Conservation (phyloP, 2,113 vertebrate species). For the Dolichotis patagonum region DNA sequence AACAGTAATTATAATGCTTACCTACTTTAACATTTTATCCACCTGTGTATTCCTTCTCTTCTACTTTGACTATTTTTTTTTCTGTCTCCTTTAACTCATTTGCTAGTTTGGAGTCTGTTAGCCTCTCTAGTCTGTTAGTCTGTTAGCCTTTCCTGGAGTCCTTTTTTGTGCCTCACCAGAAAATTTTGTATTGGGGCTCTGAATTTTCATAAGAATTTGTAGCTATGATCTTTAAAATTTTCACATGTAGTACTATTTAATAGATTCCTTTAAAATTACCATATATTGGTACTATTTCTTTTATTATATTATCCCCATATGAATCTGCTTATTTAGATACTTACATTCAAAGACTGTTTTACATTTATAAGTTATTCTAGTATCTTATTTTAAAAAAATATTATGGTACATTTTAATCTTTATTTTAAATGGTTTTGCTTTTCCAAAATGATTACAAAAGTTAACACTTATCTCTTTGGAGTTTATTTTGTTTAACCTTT, state of each 20-base stretch:
- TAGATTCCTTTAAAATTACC: not conserved
- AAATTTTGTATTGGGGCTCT: not conserved
- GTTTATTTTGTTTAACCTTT: not conserved
- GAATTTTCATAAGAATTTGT: not conserved
- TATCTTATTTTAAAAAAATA: not conserved
- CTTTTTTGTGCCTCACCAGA: not conserved
- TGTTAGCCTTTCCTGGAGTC: not conserved
- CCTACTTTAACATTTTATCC: not conserved
- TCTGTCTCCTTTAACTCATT: not conserved
- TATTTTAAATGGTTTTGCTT: not conserved
- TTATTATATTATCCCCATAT: not conserved
- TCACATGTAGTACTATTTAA: not conserved
- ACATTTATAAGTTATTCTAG: not conserved
- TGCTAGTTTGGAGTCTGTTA: not conserved
- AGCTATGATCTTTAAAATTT: not conserved
- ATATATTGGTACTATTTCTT: not conserved
- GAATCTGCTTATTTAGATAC: not conserved
- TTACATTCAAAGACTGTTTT: not conserved
- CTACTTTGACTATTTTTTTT: not conserved
- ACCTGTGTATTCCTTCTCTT: not conserved
- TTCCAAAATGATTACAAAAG: not conserved
- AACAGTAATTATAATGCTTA: not conserved
- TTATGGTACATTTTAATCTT: not conserved
- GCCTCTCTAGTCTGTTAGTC: not conserved
- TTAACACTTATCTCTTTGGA: not conserved